These are phyloP conservation scores for Pilophorus perplexus DNA, from an alignment of 2,888 invertebrate species.

Conservation along the genomic window DNA sequence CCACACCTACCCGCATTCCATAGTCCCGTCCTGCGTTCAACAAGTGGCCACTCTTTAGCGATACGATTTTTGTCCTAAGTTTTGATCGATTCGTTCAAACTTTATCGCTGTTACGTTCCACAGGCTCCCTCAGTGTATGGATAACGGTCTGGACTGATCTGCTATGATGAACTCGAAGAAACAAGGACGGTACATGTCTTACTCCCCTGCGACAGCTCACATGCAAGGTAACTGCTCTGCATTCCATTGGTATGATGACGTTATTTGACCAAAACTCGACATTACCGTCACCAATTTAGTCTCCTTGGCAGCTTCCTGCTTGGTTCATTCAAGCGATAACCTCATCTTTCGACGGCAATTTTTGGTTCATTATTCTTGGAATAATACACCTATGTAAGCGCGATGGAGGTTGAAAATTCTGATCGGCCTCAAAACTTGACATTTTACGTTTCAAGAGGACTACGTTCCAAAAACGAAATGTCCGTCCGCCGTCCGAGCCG, in stretches of 20 bases:
- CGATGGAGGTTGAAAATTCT: too few species aligned
- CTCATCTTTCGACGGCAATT: too few species aligned
- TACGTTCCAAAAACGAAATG: too few species aligned
- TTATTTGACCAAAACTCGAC: neutral
- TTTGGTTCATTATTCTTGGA: too few species aligned
- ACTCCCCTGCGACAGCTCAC: conserved; percentile 47
- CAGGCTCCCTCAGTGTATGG: conserved; percentile 6
- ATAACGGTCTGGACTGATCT: neutral
- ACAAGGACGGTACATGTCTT: conserved; percentile 49
- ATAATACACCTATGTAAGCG: too few species aligned
- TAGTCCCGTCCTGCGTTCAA: conserved; percentile 31
- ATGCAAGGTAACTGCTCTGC: conserved; percentile 46
- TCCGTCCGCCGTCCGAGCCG: too few species aligned
- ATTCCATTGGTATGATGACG: neutral
- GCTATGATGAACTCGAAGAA: conserved; percentile 49
- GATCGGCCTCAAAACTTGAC: too few species aligned
- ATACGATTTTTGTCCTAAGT: conserved; percentile 1
- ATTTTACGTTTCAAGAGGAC: too few species aligned
- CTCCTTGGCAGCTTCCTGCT: too few species aligned
- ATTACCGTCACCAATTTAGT: too few species aligned
- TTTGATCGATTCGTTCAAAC: neutral
- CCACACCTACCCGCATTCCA: conserved; percentile 25
- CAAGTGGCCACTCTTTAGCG: conserved; percentile 25
- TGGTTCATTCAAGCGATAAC: too few species aligned
- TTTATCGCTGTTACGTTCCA: neutral